These are phyloP conservation scores for Chaetodon trifascialis DNA, from an alignment of 2,113 vertebrate species.

Conservation along the genomic window DNA sequence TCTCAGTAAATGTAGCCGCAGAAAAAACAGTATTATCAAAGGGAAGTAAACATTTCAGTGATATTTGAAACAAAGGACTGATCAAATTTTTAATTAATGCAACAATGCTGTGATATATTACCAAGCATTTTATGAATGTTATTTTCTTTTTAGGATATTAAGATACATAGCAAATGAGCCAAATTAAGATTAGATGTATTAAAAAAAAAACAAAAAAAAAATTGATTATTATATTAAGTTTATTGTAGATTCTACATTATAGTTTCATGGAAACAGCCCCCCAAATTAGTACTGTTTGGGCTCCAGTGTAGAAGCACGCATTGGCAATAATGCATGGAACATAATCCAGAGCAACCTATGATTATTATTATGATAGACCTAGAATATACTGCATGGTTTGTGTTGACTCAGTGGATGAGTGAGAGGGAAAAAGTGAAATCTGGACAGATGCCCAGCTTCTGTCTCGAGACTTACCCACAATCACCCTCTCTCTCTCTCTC, in stretches of 20 bases:
- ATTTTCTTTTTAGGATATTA: too few species aligned
- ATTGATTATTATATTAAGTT: too few species aligned
- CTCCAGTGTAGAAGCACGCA: background rate
- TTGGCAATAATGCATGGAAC: conserved; percentile 6
- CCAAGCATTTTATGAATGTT: too few species aligned
- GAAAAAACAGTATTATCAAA: background rate
- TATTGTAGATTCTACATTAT: background rate
- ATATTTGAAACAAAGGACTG: background rate
- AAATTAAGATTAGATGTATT: background rate
- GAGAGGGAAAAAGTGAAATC: conserved; percentile 22
- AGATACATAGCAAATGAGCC: too few species aligned
- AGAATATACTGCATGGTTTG: conserved; percentile 31
- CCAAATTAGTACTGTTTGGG: background rate
- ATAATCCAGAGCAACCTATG: conserved; percentile 5
- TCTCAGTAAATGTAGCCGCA: background rate
- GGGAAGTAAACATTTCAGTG: background rate
- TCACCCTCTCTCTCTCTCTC: conserved; percentile 49
- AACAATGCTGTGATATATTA: background rate
- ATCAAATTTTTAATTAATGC: background rate
- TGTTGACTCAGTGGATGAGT: conserved; percentile 39
- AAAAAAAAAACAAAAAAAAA: too few species aligned
- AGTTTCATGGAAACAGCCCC: background rate
- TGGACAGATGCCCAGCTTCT: conserved; percentile 71
- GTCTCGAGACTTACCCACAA: conserved; percentile 71
- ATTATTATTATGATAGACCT: background rate